Evolutionary conservation across 2,797 vertebrate species (phyloP).

Genomic region (Oreonectes daqikongensis): DNA sequence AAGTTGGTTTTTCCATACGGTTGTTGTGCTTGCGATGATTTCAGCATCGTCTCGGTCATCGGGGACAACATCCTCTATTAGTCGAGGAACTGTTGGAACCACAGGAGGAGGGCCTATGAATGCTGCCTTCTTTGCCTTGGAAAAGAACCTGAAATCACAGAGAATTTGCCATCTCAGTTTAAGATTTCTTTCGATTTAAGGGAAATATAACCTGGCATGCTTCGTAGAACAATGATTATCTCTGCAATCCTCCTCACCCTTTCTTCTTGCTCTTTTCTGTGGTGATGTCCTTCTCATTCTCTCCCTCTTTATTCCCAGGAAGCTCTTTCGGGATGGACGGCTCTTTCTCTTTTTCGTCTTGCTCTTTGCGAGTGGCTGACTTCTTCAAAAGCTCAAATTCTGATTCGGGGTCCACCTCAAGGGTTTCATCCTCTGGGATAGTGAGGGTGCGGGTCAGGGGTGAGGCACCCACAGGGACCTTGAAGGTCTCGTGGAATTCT

Average conservation of each 20-base stretch:
- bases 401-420: conserved; percentile 87
- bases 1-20: conserved; percentile 73
- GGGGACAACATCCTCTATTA: conserved; percentile 89
- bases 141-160: conserved; percentile 83
- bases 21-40: conserved; percentile 92
- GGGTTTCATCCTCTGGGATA: conserved; percentile 85
- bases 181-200: neutral
- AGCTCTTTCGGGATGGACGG: conserved; percentile 71
- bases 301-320: conserved; percentile 75
- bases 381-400: conserved; percentile 91
- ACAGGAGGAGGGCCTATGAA: conserved; percentile 83
- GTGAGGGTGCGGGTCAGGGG: conserved; percentile 84
- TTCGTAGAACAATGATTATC: too few relatives aligned
- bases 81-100: conserved; percentile 83
- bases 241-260: conserved; percentile 81
- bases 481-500: conserved; percentile 90
- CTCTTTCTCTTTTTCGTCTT: conserved; percentile 85
- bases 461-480: conserved; percentile 83
- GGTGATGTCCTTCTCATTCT: conserved; percentile 90
- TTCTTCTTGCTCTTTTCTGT: conserved; percentile 94
- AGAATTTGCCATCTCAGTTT: neutral
- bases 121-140: conserved; percentile 91
- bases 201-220: too few relatives aligned
- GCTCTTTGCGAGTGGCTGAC: conserved; percentile 83
- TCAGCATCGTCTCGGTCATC: conserved; percentile 90